Percentiles rank a stretch among this genome's conserved stretches.
Conservation (phyloP, 30 jellyfish, hydroid and myxozoan species). For the Chrysaora quinquecirrha region DNA sequence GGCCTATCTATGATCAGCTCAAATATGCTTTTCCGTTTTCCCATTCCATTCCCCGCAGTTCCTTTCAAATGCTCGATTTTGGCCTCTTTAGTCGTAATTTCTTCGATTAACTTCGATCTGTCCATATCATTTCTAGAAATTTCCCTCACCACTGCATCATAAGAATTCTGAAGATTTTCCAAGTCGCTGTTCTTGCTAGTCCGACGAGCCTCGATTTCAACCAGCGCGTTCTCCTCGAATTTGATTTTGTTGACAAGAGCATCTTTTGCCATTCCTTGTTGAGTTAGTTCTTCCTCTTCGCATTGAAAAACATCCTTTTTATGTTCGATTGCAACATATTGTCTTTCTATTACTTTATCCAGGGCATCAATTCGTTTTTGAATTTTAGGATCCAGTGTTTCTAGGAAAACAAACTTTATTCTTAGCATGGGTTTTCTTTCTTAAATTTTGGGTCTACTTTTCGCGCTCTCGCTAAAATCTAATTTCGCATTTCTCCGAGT, state of each 20-base stretch:
- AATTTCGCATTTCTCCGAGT: too few relatives aligned
- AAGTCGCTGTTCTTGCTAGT: conserved; percentile 1
- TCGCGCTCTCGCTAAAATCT: too few relatives aligned
- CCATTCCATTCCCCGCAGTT: not conserved
- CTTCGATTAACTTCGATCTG: conserved; percentile 39
- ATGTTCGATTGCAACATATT: conserved; percentile 17
- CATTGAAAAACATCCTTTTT: conserved; percentile 29
- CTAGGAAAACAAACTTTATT: too few relatives aligned
- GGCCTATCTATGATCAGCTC: not conserved
- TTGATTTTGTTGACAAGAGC: not conserved
- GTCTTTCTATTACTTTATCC: conserved; percentile 37
- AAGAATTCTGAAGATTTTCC: not conserved
- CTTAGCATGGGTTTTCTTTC: too few relatives aligned
- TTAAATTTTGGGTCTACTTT: too few relatives aligned
- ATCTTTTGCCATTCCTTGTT: conserved; percentile 13
- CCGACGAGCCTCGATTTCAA: not conserved
- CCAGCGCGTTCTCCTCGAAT: conserved; percentile 15
- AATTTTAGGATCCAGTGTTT: too few relatives aligned
- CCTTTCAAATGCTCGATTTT: conserved; percentile 7
- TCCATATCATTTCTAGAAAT: conserved; percentile 36
- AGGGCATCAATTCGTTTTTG: conserved; percentile 40
- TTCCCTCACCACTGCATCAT: not conserved
- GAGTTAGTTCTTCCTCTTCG: conserved; percentile 33
- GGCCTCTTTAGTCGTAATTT: conserved; percentile 37
- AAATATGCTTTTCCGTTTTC: not conserved